Percentiles rank a stretch among this genome's conserved stretches.
These are phyloP conservation scores for Chionis minor DNA, from an alignment of 2,113 vertebrate genomes.

Conservation along the genomic window DNA sequence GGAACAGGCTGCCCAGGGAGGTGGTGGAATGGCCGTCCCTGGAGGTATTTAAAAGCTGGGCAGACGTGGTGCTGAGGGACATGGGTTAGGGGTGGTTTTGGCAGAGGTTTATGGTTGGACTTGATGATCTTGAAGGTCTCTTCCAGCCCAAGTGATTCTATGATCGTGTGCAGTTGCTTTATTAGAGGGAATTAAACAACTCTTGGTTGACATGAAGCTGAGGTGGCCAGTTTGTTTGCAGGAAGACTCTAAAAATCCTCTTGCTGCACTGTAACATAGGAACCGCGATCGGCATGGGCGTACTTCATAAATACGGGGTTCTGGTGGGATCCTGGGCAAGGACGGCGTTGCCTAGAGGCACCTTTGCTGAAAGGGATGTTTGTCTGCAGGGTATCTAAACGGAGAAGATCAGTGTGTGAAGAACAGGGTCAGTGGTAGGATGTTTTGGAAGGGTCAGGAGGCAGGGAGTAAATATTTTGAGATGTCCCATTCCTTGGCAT, in stretches of 20 bases:
- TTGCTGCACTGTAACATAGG: fast-evolving
- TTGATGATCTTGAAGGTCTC: too few relatives aligned
- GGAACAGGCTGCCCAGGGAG: too few relatives aligned
- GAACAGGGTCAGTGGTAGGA: too few relatives aligned
- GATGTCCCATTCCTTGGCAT: not conserved
- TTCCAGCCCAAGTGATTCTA: too few relatives aligned
- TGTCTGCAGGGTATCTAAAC: not conserved
- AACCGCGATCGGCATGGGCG: not conserved
- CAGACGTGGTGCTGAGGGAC: too few relatives aligned
- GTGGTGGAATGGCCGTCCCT: too few relatives aligned
- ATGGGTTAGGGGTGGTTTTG: too few relatives aligned
- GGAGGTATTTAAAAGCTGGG: too few relatives aligned
- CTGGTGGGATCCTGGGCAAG: not conserved
- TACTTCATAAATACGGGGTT: not conserved
- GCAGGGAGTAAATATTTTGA: not conserved
- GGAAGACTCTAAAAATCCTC: not conserved
- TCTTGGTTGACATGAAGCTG: not conserved
- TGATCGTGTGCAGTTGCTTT: not conserved
- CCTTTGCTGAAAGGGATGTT: not conserved
- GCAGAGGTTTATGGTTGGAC: too few relatives aligned
- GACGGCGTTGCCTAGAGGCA: not conserved
- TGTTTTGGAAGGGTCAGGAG: not conserved
- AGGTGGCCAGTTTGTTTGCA: not conserved
- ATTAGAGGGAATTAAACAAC: not conserved
- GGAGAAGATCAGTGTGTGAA: not conserved